Conservation (phyloP, 2,888 invertebrate genomes). For the Congeria kusceri region DNA sequence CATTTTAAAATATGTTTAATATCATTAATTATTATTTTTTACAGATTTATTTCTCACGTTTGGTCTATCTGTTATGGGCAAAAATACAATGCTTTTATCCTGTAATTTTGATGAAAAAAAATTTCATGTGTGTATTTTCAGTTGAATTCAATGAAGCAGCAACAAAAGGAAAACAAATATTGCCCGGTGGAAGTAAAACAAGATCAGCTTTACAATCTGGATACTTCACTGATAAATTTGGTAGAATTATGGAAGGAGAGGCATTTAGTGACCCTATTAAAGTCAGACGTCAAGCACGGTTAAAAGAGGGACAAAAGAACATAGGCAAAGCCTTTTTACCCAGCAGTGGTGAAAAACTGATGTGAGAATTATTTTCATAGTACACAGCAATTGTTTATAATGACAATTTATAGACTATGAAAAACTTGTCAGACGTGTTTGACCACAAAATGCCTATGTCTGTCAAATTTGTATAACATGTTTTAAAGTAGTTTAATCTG, state of each 20-base stretch:
- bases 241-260: slow-evolving; percentile 83
- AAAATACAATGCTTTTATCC: no score
- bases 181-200: slow-evolving; percentile 83
- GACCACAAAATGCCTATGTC: no score
- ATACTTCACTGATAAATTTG: slow-evolving; percentile 84
- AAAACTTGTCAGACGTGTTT: no score
- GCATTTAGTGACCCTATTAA: slow-evolving; percentile 84
- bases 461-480: no score
- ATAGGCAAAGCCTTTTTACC: slow-evolving; percentile 85
- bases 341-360: slow-evolving; percentile 83
- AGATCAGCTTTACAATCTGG: slow-evolving; percentile 83
- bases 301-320: slow-evolving; percentile 83
- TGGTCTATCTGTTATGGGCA: no score
- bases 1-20: no score
- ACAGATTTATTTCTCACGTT: no score
- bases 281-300: slow-evolving; percentile 78
- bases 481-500: no score
- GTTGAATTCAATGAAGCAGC: slow-evolving; percentile 83
- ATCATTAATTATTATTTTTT: no score
- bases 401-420: no score
- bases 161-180: slow-evolving; percentile 84
- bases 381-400: neutral
- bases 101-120: no score
- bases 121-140: slow-evolving; percentile 61
- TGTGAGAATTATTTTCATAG: slow-evolving; percentile 71